phyloP scores from a whole-genome alignment of 1,140 invertebrate species.

The Tetraneura akinire region DNA sequence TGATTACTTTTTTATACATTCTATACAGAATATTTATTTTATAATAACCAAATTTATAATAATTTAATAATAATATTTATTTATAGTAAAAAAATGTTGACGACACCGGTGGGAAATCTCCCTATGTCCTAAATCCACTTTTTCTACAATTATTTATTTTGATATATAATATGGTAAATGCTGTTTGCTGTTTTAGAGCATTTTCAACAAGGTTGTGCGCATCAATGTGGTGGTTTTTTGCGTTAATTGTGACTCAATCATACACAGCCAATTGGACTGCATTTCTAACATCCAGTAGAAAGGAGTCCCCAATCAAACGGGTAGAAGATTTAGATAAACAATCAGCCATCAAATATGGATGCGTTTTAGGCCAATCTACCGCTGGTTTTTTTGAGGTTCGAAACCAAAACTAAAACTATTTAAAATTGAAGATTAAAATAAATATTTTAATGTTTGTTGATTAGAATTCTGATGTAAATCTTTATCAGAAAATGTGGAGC shows the following conservation, averaged over 20 bases:
- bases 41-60: too few species aligned
- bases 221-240: constrained; percentile 97
- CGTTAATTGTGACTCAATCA: constrained; percentile 98
- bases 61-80: too few species aligned
- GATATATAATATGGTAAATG: too few species aligned
- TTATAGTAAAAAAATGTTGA: too few species aligned
- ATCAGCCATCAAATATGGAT: constrained; percentile 95
- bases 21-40: too few species aligned
- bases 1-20: too few species aligned
- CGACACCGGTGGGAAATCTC: too few species aligned
- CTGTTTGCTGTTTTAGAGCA: constrained; percentile 65
- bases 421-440: neutral
- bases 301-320: constrained; percentile 94
- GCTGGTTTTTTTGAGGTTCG: constrained; percentile 91
- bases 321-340: constrained; percentile 95
- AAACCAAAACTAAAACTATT: neutral
- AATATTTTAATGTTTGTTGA: neutral
- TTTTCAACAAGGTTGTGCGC: constrained; percentile 89
- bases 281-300: constrained; percentile 93
- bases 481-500: constrained; percentile 88
- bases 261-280: constrained; percentile 97
- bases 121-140: too few species aligned
- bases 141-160: too few species aligned
- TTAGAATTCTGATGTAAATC: constrained; percentile 65
- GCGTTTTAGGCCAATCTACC: constrained; percentile 87